phyloP scores from a whole-genome alignment of 2,113 vertebrate species.

The Madoqua kirkii region DNA sequence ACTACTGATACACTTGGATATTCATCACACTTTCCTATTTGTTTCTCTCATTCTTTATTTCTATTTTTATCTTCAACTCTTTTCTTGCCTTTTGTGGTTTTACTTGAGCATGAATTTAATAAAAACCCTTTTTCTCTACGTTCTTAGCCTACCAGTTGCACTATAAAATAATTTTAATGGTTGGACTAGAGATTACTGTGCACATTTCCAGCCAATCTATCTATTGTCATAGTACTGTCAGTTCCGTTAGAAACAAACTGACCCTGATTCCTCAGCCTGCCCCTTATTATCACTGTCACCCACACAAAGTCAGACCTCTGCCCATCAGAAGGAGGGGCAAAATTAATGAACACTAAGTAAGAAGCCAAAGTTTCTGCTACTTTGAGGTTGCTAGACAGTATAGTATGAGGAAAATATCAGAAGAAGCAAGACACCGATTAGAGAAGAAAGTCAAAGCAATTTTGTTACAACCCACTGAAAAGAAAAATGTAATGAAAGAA shows the following conservation, averaged over 20 bases:
- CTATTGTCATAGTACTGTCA: background rate
- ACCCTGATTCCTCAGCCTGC: background rate
- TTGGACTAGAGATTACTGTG: background rate
- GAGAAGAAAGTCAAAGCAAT: background rate
- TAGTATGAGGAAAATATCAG: background rate
- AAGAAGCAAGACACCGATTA: background rate
- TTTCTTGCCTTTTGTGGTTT: background rate
- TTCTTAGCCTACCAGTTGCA: background rate
- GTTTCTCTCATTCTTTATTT: background rate
- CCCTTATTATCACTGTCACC: background rate
- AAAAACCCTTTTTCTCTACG: background rate
- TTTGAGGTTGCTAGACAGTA: background rate
- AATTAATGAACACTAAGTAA: background rate
- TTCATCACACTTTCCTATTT: background rate
- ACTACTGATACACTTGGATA: background rate
- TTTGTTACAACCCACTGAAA: background rate
- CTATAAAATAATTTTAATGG: background rate
- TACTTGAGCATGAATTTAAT: background rate
- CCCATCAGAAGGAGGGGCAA: background rate
- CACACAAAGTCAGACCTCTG: background rate
- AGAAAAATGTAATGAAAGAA: background rate
- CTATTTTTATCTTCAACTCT: background rate
- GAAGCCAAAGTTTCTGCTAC: background rate
- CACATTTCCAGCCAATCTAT: background rate
- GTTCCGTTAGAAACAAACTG: background rate